phyloP scores from a whole-genome alignment of 2,888 invertebrate genomes.

The Archaeoteleia sp. region DNA sequence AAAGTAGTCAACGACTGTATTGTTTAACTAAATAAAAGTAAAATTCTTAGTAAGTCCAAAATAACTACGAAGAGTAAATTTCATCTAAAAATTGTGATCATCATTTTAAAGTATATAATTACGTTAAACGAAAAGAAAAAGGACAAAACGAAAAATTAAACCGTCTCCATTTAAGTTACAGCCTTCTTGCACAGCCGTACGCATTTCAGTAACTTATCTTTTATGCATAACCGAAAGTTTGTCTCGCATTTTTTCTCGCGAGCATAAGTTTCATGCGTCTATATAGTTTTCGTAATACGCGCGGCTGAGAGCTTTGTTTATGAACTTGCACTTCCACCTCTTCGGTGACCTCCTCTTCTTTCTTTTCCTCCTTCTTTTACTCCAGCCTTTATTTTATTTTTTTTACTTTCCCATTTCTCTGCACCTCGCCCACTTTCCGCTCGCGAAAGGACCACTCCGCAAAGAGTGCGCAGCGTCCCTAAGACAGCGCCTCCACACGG shows the following conservation, averaged over 20 bases:
- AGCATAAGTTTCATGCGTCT: conserved; percentile 35
- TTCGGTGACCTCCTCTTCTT: conserved; percentile 1
- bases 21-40: no score
- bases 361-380: conserved; percentile 10
- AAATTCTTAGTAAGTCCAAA: no score
- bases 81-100: no score
- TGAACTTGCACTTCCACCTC: conserved; percentile 24
- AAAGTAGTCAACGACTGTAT: no score
- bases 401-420: conserved; percentile 12
- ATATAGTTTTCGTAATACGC: conserved; percentile 36
- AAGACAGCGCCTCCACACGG: conserved; percentile 22
- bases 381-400: conserved; percentile 8
- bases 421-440: conserved; percentile 34
- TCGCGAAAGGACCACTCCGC: conserved; percentile 40
- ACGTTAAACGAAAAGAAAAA: not conserved
- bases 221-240: conserved; percentile 42
- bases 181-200: conserved; percentile 29
- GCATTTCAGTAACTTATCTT: conserved; percentile 41
- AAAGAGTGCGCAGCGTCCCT: conserved; percentile 41
- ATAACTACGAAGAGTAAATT: no score
- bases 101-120: conserved; percentile 22
- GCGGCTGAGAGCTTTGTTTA: conserved; percentile 42
- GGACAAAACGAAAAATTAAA: conserved; percentile 30
- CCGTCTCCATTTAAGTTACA: conserved; percentile 35
- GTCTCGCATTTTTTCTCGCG: conserved; percentile 38